Percentiles rank a stretch among this genome's conserved stretches.
phyloP scores from a whole-genome alignment of 1,140 invertebrate genomes.

The Oncopodura yosiiana region DNA sequence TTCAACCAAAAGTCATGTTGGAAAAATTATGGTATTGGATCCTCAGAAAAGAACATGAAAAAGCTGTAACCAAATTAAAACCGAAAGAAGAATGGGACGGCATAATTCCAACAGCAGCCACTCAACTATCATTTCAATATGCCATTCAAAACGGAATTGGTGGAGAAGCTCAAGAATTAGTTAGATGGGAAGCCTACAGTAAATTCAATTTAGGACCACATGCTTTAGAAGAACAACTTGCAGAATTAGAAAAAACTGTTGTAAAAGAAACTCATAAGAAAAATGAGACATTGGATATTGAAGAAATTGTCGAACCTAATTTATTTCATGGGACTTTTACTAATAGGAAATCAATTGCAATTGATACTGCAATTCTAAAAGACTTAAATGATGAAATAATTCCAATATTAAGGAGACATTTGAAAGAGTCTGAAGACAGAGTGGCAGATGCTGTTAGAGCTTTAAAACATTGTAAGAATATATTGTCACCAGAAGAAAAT shows the following conservation, averaged over 20 bases:
- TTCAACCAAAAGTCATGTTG: constrained; percentile 16
- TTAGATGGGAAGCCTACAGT: constrained; percentile 29
- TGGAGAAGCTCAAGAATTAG: constrained; percentile 21
- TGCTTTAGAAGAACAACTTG: constrained; percentile 4
- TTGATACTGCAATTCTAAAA: not conserved
- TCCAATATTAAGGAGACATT: constrained; percentile 29
- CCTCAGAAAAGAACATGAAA: constrained; percentile 11
- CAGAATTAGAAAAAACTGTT: constrained; percentile 11
- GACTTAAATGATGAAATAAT: not conserved
- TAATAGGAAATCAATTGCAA: too few species aligned
- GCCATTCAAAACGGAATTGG: constrained; percentile 30
- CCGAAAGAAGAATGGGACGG: constrained; percentile 26
- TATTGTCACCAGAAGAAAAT: not conserved
- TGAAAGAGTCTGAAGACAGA: constrained; percentile 18
- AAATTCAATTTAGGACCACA: constrained; percentile 16
- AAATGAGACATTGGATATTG: constrained; percentile 2
- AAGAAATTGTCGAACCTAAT: too few species aligned
- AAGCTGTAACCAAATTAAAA: too few species aligned
- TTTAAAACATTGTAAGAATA: constrained; percentile 18
- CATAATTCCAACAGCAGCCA: constrained; percentile 25
- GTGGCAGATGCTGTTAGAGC: constrained; percentile 24
- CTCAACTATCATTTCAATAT: constrained; percentile 28
- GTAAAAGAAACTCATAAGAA: not conserved
- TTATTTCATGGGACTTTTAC: too few species aligned
- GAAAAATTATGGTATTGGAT: constrained; percentile 27